Conservation (phyloP, 2,113 vertebrate genomes). For the Andinoacara biseriatus region DNA sequence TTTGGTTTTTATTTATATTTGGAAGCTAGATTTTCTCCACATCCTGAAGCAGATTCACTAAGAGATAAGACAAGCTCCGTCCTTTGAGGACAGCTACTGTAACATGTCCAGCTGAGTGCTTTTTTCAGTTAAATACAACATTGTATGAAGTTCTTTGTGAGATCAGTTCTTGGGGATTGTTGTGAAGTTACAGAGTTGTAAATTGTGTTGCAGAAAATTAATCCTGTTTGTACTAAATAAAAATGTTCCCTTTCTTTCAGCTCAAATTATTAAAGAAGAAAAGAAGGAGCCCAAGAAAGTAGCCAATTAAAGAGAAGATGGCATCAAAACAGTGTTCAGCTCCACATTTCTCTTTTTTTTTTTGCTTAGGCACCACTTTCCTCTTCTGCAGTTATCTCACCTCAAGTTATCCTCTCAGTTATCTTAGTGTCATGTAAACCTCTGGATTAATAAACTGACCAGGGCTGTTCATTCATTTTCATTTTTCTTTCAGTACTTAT, state of each 20-base stretch:
- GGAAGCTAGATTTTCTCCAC: neutral
- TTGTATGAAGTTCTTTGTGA: neutral
- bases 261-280: constrained; percentile 75
- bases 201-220: neutral
- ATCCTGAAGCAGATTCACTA: neutral
- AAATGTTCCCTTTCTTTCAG: constrained; percentile 50
- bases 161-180: neutral
- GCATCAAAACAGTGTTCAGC: constrained; percentile 20
- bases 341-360: neutral
- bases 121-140: neutral
- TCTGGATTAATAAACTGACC: neutral
- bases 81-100: neutral
- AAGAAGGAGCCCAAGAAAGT: constrained; percentile 69
- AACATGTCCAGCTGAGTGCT: neutral
- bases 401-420: neutral
- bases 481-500: constrained; percentile 7
- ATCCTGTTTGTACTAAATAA: neutral
- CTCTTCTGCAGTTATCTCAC: constrained; percentile 7
- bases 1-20: neutral
- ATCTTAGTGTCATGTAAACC: neutral
- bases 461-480: neutral
- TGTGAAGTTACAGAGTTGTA: neutral
- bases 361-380: neutral
- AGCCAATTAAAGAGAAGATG: constrained; percentile 18
- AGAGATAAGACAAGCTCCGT: neutral